Conservation (phyloP, 2,888 invertebrate species). For the Physocephala rufipes region DNA sequence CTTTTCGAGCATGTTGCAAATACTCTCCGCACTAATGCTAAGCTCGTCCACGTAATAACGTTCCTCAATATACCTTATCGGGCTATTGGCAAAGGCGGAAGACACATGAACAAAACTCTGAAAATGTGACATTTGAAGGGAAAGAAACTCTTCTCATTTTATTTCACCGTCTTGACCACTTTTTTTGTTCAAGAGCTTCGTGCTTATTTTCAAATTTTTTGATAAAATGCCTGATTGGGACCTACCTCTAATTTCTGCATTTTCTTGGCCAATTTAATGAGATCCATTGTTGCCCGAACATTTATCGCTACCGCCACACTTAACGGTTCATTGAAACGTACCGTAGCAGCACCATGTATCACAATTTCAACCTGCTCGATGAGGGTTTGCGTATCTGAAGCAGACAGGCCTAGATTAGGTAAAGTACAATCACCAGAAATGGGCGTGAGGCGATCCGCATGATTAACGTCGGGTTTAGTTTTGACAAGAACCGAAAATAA, state of each 20-base stretch:
- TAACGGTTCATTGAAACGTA: slow-evolving; percentile 77
- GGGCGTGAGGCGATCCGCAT: slow-evolving; percentile 53
- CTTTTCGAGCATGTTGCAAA: slow-evolving; percentile 56
- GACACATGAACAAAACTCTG: slow-evolving; percentile 73
- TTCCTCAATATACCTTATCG: slow-evolving; percentile 61
- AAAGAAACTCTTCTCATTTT: too few relatives aligned
- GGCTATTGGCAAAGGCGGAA: slow-evolving; percentile 76
- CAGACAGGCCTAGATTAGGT: slow-evolving; percentile 62
- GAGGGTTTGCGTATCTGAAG: slow-evolving; percentile 56
- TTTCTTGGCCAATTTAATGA: slow-evolving; percentile 72
- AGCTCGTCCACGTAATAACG: slow-evolving; percentile 60
- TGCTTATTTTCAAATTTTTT: too few relatives aligned
- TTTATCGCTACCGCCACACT: slow-evolving; percentile 76
- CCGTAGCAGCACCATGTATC: slow-evolving; percentile 93
- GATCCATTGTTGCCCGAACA: slow-evolving; percentile 72
- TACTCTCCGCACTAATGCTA: slow-evolving; percentile 58
- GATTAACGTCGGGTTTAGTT: slow-evolving; percentile 28
- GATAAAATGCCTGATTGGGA: too few relatives aligned
- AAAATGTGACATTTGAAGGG: too few relatives aligned
- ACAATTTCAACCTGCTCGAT: slow-evolving; percentile 68
- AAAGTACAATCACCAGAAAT: slow-evolving; percentile 64
- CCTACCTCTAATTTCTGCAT: slow-evolving; percentile 72
- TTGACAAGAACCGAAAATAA: slow-evolving; percentile 43
- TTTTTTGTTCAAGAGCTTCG: too few relatives aligned
- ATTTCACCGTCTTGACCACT: too few relatives aligned